These are phyloP conservation scores for Trissolcus brochymenae DNA, from an alignment of 2,888 invertebrate genomes.

Conservation along the genomic window DNA sequence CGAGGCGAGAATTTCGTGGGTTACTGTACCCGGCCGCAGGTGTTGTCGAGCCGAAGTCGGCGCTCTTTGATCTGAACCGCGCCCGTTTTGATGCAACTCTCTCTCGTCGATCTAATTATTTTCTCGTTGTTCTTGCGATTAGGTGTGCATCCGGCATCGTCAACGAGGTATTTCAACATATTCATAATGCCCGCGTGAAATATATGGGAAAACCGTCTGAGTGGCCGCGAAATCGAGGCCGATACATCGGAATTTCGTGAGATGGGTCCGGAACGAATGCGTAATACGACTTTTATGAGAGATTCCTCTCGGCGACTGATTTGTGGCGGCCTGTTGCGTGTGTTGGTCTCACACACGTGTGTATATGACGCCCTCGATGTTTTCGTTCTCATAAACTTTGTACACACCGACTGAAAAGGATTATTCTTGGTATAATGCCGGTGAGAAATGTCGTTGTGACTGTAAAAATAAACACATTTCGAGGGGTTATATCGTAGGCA, in stretches of 20 bases:
- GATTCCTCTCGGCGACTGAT: slow-evolving; percentile 70
- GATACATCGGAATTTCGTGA: slow-evolving; percentile 67
- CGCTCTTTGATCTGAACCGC: slow-evolving; percentile 74
- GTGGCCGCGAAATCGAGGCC: slow-evolving; percentile 38
- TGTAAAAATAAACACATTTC: slow-evolving; percentile 39
- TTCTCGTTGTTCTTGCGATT: slow-evolving; percentile 30
- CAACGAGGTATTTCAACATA: slow-evolving; percentile 40
- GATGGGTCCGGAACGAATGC: slow-evolving; percentile 73
- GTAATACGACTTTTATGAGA: slow-evolving; percentile 76
- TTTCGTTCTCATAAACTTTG: slow-evolving; percentile 54
- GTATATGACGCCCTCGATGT: slow-evolving; percentile 17
- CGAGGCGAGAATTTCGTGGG: slow-evolving; percentile 64
- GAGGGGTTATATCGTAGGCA: slow-evolving; percentile 3
- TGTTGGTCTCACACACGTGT: slow-evolving; percentile 51
- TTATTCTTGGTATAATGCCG: slow-evolving; percentile 46
- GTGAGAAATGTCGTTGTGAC: slow-evolving; percentile 44
- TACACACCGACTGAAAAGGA: slow-evolving; percentile 38
- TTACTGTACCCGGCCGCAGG: slow-evolving; percentile 74
- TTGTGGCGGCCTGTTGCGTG: slow-evolving; percentile 68
- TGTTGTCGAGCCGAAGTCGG: slow-evolving; percentile 74
- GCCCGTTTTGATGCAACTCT: slow-evolving; percentile 70
- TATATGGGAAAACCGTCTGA: slow-evolving; percentile 38
- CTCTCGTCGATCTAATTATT: slow-evolving; percentile 50
- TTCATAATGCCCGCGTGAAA: slow-evolving; percentile 30
- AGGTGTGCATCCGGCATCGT: slow-evolving; percentile 30